phyloP scores from a whole-genome alignment of 2,797 vertebrate species.

The Cirrhinus mrigala region DNA sequence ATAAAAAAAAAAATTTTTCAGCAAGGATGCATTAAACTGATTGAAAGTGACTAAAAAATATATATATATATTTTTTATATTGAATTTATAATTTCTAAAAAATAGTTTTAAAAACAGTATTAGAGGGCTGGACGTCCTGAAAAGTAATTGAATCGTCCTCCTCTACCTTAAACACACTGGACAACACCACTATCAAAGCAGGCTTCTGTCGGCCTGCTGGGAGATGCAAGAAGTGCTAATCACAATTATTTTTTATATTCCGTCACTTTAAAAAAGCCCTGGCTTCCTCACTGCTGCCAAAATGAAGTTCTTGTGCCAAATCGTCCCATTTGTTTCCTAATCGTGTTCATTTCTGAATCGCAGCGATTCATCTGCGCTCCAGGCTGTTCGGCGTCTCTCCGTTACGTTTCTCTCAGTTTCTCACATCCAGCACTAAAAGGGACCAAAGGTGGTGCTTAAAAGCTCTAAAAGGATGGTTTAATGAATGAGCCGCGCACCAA shows the following conservation, averaged over 20 bases:
- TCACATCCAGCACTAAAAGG: slow-evolving; percentile 32
- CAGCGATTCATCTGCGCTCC: not conserved
- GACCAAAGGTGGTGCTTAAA: slow-evolving; percentile 44
- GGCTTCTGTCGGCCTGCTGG: not conserved
- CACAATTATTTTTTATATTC: not conserved
- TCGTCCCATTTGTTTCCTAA: slow-evolving; percentile 45
- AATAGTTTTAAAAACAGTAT: no score
- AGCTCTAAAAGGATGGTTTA: slow-evolving; percentile 64
- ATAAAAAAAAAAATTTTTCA: no score
- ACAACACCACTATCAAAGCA: not conserved
- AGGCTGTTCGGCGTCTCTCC: not conserved
- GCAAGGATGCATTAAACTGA: no score
- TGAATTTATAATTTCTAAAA: no score
- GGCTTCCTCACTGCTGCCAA: slow-evolving; percentile 4
- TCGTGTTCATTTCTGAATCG: slow-evolving; percentile 33
- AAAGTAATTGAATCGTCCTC: slow-evolving; percentile 37
- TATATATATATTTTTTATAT: no score
- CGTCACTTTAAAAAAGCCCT: not conserved
- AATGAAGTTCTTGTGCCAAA: slow-evolving; percentile 31
- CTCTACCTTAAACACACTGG: slow-evolving; percentile 1
- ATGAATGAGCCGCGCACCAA: slow-evolving; percentile 70
- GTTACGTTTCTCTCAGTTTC: not conserved
- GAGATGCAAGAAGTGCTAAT: not conserved
- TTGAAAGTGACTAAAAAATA: no score
- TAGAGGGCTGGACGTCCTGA: not conserved